phyloP scores from a whole-genome alignment of 2,113 vertebrate genomes.

The Dipodomys spectabilis region DNA sequence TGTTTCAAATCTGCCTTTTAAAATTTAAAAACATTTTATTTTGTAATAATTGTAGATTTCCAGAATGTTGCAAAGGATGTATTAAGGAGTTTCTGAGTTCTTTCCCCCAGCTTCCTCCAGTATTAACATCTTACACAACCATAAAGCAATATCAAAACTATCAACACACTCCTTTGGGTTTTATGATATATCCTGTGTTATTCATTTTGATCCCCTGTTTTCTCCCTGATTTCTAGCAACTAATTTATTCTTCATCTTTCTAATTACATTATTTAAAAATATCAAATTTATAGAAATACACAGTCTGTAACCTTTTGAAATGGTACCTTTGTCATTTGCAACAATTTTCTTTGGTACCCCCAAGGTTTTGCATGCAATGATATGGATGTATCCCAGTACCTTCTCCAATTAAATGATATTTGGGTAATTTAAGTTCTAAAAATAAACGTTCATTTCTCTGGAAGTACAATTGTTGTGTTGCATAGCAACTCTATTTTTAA shows the following conservation, averaged over 20 bases:
- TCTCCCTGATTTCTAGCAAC: not conserved
- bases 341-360: not conserved
- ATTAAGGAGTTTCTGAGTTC: not conserved
- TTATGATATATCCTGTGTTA: not conserved
- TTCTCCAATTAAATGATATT: not conserved
- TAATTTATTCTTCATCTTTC: not conserved
- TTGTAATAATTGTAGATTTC: not conserved
- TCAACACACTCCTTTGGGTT: too few species aligned
- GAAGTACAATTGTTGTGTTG: not conserved
- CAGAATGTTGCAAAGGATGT: not conserved
- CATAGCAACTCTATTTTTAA: not conserved
- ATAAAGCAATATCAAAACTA: not conserved
- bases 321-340: not conserved
- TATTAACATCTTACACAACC: not conserved
- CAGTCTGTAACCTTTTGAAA: not conserved
- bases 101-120: not conserved
- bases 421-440: conserved; percentile 1
- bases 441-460: not conserved
- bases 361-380: not conserved
- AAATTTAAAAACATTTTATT: not conserved
- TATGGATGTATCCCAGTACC: not conserved
- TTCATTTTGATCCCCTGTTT: not conserved
- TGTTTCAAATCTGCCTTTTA: not conserved
- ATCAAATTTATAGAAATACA: not conserved
- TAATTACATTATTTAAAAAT: not conserved